Conservation (phyloP, 2,888 invertebrate genomes). For the Drosophila conformis region DNA sequence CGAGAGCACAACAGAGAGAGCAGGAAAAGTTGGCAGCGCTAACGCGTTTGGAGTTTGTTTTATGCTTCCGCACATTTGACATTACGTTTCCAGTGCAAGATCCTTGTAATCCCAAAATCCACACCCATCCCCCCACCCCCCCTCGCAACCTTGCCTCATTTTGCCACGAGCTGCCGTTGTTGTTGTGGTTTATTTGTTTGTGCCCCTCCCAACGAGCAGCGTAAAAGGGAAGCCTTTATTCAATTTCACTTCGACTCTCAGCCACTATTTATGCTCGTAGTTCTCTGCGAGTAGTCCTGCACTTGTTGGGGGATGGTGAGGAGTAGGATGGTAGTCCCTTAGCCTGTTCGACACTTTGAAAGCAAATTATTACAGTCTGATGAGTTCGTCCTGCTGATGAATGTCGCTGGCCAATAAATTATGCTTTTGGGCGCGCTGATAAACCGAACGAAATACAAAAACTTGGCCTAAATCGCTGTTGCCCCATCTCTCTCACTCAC, state of each 20-base stretch:
- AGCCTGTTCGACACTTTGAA: slow-evolving; percentile 62
- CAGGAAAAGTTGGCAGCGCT: slow-evolving; percentile 51
- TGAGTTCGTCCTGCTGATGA: slow-evolving; percentile 74
- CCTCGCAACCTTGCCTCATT: slow-evolving; percentile 8
- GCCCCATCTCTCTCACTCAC: slow-evolving; percentile 7
- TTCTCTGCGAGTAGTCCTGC: neutral
- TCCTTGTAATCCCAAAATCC: slow-evolving; percentile 3
- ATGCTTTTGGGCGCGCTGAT: slow-evolving; percentile 62
- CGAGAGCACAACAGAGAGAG: slow-evolving; percentile 22
- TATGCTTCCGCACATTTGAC: slow-evolving; percentile 79
- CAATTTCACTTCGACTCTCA: slow-evolving; percentile 73
- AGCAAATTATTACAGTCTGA: slow-evolving; percentile 81
- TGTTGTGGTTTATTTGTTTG: slow-evolving; percentile 44
- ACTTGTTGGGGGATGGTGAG: neutral
- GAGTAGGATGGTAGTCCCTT: slow-evolving; percentile 9
- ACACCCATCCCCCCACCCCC: neutral
- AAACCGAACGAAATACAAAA: slow-evolving; percentile 27
- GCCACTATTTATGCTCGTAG: slow-evolving; percentile 27
- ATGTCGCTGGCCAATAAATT: slow-evolving; percentile 75
- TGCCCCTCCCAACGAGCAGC: neutral
- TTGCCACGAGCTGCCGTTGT: slow-evolving; percentile 26
- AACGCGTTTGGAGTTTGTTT: slow-evolving; percentile 79
- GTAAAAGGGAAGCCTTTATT: slow-evolving; percentile 47
- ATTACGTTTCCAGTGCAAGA: slow-evolving; percentile 67
- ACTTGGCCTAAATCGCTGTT: slow-evolving; percentile 12